These are phyloP conservation scores for Nephrocerus scutellatus DNA, from an alignment of 2,888 invertebrate genomes.

Conservation along the genomic window DNA sequence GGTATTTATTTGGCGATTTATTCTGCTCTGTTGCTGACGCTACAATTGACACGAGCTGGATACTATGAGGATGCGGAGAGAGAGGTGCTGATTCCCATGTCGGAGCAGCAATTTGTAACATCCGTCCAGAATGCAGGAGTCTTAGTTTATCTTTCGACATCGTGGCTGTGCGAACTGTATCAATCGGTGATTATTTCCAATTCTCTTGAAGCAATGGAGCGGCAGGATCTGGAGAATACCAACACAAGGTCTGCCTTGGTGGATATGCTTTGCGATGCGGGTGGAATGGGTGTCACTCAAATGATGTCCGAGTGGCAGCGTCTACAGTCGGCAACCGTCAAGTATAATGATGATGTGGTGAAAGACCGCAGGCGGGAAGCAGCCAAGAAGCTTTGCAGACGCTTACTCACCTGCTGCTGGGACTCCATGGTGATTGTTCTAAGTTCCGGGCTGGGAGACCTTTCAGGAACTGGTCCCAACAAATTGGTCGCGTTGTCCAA, in stretches of 20 bases:
- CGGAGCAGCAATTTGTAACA: constrained; percentile 85
- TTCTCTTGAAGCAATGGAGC: constrained; percentile 38
- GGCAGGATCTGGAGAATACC: constrained; percentile 37
- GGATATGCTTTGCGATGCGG: constrained; percentile 61
- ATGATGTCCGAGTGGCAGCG: constrained; percentile 82
- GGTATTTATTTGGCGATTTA: constrained; percentile 89
- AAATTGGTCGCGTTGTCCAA: constrained; percentile 57
- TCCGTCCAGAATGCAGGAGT: constrained; percentile 89
- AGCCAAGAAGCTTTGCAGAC: constrained; percentile 66
- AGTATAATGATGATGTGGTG: constrained; percentile 55
- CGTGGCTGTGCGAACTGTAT: constrained; percentile 89
- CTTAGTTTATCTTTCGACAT: constrained; percentile 83
- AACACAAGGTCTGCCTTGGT: constrained; percentile 43
- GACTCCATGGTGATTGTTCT: constrained; percentile 82
- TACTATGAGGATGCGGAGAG: constrained; percentile 60
- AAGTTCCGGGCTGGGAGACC: constrained; percentile 64
- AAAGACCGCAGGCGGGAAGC: constrained; percentile 69
- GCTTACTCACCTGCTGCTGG: constrained; percentile 85
- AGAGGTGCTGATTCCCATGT: constrained; percentile 52
- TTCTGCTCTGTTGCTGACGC: constrained; percentile 71
- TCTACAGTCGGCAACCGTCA: constrained; percentile 68
- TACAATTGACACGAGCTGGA: constrained; percentile 68
- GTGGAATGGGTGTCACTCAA: constrained; percentile 75
- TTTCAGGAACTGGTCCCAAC: constrained; percentile 48
- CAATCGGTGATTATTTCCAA: constrained; percentile 69